Conservation (phyloP, 2,113 vertebrate genomes). For the Neolamprologus cancellatus region DNA sequence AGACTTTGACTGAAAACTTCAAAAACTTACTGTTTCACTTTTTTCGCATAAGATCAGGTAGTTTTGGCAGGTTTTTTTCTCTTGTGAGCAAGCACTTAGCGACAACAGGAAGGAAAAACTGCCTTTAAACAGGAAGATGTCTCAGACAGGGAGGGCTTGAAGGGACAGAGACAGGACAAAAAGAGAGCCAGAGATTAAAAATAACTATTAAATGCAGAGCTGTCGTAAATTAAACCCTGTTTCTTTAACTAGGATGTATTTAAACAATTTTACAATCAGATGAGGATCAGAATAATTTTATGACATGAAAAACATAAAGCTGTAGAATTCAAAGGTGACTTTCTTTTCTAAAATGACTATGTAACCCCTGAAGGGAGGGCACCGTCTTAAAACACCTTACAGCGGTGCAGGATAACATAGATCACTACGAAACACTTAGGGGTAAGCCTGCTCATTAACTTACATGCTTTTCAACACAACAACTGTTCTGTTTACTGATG, state of each 20-base stretch:
- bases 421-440: background rate
- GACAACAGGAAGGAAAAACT: background rate
- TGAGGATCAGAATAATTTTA: background rate
- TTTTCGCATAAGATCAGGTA: background rate
- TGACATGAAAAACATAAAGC: background rate
- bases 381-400: background rate
- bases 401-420: background rate
- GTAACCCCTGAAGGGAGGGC: background rate
- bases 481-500: slow-evolving; percentile 6
- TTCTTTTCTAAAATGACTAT: background rate
- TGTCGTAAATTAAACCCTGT: background rate
- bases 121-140: background rate
- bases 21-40: background rate
- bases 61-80: background rate
- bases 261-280: background rate
- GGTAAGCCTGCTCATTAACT: slow-evolving; percentile 30
- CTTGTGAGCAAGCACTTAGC: background rate
- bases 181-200: background rate
- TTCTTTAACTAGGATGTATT: background rate
- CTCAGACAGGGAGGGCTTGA: background rate
- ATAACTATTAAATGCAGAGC: background rate
- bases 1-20: background rate
- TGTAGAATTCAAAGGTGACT: background rate
- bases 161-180: background rate
- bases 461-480: background rate